A percentile compares a stretch with the other conserved stretches of the same genome.
Conservation (phyloP, 2,113 vertebrate genomes). For the Nicator chloris region DNA sequence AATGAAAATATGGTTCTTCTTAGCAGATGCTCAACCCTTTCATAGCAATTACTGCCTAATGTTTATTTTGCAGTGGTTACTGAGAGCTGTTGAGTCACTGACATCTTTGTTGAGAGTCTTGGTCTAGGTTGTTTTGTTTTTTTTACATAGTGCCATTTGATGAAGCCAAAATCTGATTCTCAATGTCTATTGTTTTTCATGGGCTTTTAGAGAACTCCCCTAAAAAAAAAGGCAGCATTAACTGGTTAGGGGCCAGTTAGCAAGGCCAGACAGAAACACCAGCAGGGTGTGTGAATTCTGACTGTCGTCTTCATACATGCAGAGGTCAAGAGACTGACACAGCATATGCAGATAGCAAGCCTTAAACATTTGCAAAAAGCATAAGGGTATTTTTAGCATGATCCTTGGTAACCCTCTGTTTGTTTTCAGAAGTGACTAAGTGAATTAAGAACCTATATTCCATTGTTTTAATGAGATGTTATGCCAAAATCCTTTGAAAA, state of each 20-base stretch:
- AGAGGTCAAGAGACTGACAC: background rate
- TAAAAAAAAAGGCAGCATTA: background rate
- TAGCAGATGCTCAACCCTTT: conserved; percentile 28
- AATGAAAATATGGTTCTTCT: conserved; percentile 11
- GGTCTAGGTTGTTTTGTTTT: background rate
- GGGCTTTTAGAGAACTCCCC: background rate
- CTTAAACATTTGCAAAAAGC: background rate
- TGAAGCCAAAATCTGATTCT: background rate
- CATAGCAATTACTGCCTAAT: background rate
- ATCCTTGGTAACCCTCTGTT: background rate
- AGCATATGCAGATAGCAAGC: background rate
- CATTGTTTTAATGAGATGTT: background rate
- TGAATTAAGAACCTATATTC: background rate
- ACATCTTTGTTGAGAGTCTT: conserved; percentile 25
- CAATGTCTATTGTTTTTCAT: background rate
- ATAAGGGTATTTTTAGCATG: background rate
- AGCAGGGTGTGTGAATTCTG: background rate
- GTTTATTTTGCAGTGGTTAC: conserved; percentile 52
- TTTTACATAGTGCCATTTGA: background rate
- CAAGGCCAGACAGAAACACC: background rate
- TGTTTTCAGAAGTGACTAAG: background rate
- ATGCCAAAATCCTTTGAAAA: background rate
- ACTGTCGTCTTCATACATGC: background rate
- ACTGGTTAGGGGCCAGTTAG: background rate
- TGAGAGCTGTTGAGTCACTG: conserved; percentile 49